Conservation (phyloP, 1,140 invertebrate genomes). For the Drosophila tristis region DNA sequence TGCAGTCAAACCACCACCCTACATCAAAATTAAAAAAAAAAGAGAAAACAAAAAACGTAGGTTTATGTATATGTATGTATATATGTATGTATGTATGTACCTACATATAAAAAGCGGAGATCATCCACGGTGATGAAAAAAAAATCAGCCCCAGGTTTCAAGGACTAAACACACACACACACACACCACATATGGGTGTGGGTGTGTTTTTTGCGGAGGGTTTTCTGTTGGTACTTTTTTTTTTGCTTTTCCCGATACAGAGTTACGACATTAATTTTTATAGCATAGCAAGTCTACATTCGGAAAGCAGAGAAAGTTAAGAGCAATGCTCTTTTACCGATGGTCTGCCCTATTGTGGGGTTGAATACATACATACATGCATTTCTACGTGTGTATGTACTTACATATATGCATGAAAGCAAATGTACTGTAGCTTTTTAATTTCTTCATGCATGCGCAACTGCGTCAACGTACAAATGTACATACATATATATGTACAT, state of each 20-base stretch:
- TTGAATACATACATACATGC: background rate
- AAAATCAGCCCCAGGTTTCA: conserved; percentile 9
- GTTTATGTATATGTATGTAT: conserved; percentile 25
- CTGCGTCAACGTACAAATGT: too few species aligned
- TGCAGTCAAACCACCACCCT: conserved; percentile 37
- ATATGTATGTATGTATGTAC: too few species aligned
- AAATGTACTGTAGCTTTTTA: conserved; percentile 14
- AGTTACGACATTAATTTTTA: background rate
- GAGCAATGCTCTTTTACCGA: too few species aligned
- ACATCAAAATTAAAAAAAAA: conserved; percentile 56
- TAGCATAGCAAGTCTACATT: too few species aligned
- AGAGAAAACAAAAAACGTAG: conserved; percentile 21
- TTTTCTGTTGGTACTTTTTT: conserved; percentile 18
- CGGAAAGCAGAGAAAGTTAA: too few species aligned
- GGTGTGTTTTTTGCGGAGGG: conserved; percentile 9
- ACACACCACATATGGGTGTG: background rate
- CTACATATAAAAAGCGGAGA: conserved; percentile 49
- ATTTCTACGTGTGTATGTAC: background rate
- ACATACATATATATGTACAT: too few species aligned
- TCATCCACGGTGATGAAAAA: conserved; percentile 58
- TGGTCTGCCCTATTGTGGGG: too few species aligned
- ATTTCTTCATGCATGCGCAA: conserved; percentile 9
- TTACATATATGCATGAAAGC: conserved; percentile 10
- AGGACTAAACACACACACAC: conserved; percentile 22
- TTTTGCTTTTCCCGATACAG: conserved; percentile 1